Conservation (phyloP, 2,797 vertebrate genomes). For the Eptatretus atami region DNA sequence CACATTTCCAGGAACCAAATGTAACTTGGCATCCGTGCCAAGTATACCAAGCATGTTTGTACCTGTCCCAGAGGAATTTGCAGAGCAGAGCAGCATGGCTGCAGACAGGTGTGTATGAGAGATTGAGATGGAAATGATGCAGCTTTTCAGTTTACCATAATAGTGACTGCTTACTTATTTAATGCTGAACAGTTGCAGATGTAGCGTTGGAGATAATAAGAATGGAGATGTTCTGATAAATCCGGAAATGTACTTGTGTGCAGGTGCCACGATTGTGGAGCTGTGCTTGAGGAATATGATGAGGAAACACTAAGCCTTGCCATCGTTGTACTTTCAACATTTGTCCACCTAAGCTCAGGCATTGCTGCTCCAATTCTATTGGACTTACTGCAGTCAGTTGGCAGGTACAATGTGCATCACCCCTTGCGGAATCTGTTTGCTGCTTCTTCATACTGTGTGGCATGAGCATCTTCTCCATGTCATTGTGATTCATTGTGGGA, state of each 20-base stretch:
- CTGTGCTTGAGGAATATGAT: slow-evolving; percentile 79
- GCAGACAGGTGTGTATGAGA: slow-evolving; percentile 35
- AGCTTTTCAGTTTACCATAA: background rate
- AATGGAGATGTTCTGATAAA: too few species aligned
- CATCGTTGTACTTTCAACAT: slow-evolving; percentile 76
- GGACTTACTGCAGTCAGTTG: slow-evolving; percentile 96
- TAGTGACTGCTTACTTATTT: background rate
- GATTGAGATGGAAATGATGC: too few species aligned
- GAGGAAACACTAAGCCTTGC: slow-evolving; percentile 76
- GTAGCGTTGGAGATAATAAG: too few species aligned
- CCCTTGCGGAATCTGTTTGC: too few species aligned
- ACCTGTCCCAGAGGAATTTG: slow-evolving; percentile 79
- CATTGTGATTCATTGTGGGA: too few species aligned
- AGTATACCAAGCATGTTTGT: slow-evolving; percentile 97
- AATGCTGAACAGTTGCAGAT: background rate
- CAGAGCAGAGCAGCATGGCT: slow-evolving; percentile 71
- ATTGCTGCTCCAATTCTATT: slow-evolving; percentile 73
- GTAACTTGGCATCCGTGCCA: slow-evolving; percentile 69
- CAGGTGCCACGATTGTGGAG: slow-evolving; percentile 86
- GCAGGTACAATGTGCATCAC: slow-evolving; percentile 25
- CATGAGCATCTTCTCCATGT: too few species aligned
- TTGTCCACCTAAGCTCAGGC: slow-evolving; percentile 84
- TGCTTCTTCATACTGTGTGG: too few species aligned
- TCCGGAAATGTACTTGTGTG: slow-evolving; percentile 5
- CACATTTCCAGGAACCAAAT: slow-evolving; percentile 41